phyloP scores from a whole-genome alignment of 2,797 vertebrate genomes.

The Clarias laeviceps region DNA sequence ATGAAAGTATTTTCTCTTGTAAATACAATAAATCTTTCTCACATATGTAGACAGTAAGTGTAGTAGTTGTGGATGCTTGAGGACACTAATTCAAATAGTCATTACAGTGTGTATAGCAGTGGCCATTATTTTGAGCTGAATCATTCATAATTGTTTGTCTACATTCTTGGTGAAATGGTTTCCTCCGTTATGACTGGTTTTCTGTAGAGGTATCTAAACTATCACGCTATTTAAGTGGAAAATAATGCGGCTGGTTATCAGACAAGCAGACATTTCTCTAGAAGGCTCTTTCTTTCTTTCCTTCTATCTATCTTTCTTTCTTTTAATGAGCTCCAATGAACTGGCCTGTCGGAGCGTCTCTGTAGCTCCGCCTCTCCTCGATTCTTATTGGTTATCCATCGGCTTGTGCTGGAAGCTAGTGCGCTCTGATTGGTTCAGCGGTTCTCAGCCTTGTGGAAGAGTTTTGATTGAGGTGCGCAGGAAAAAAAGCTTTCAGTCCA shows the following conservation, averaged over 20 bases:
- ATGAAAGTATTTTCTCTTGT: not conserved
- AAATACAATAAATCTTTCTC: not conserved
- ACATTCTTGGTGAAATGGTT: conserved; percentile 28
- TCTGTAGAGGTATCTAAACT: conserved; percentile 17
- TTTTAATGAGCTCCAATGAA: conserved; percentile 10
- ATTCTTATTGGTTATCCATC: conserved; percentile 4
- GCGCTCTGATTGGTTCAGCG: not conserved
- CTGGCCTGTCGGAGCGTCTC: not conserved
- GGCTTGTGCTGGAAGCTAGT: no score
- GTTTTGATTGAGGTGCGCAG: conserved; percentile 20
- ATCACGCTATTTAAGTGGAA: conserved; percentile 5
- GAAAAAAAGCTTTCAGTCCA: not conserved
- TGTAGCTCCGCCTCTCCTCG: not conserved
- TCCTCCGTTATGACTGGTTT: conserved; percentile 3
- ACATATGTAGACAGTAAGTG: not conserved
- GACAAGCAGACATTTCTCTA: not conserved
- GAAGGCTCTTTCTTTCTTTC: not conserved
- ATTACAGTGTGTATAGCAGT: not conserved
- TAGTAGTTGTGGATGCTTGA: not conserved
- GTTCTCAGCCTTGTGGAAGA: not conserved
- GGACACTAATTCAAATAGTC: not conserved
- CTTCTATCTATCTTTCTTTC: not conserved
- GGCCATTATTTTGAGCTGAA: not conserved
- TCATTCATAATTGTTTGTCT: conserved; percentile 30
- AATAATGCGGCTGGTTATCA: not conserved